Evolutionary conservation across 2,113 vertebrate species (phyloP), one percentile per base, ranked within the genome.

Genomic region (Hippocampus abdominalis): DNA sequence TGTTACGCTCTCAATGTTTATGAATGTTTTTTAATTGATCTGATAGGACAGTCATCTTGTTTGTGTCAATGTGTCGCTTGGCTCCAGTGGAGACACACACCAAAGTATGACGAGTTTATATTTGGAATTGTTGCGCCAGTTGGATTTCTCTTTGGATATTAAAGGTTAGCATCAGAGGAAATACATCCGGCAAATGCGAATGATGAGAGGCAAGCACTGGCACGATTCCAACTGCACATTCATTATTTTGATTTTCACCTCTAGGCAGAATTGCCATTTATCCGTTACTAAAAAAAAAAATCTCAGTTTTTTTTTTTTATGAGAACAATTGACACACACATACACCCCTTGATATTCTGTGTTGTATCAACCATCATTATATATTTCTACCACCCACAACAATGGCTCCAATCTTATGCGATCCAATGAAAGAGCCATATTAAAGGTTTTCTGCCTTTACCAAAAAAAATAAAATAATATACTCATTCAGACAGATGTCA

Each of bases 11-110:
- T 88, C 85, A 67, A 86, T 89, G 88, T 91, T 89, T 82, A 79
- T 86, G 67, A 86, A 84, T 89, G 85, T 88, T 80, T 82, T 89
- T 73, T 77, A 63, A 88, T 44, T 89, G 87, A 89, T 82, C 74
- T 88, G 78, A 89, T 83, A 82, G 74, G 84, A 81, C 69, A 72
- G 49, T 77, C 91, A 93, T 92, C 91, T 79, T 87, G 92, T 44
- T 44, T 93, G 85, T 91, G 90, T 92, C 90, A 81, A 74, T 87
- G 92, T 93, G 86, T 81, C 63, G 78, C 89, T 88, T 89, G 89
- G 83, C 82, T 87, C 68, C 77, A 70, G 68, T 49, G 80, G 89
- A 89, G 89, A 90, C 91, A 85, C 86, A 91, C 86, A 87, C 49
- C 90, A 90, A 90, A 75, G 51, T 62, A 10, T 63, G 4, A 7